Percentiles rank a stretch among this genome's conserved stretches.
Conservation (phyloP, 2,113 vertebrate genomes). For the Aptenodytes patagonicus region DNA sequence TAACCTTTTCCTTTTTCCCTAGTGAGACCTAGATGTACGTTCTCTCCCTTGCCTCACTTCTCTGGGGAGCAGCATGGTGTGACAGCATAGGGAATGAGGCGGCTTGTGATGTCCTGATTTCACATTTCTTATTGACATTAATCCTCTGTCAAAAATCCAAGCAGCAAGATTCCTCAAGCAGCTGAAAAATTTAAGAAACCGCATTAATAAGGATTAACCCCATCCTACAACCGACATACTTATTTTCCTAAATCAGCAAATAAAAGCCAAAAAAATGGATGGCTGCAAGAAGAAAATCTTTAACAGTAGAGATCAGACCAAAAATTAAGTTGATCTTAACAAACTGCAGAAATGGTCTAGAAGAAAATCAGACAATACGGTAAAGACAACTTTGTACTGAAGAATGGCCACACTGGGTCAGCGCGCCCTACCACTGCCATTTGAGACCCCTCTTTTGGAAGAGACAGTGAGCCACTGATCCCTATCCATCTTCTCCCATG, state of each 20-base stretch:
- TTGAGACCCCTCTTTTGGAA: background rate
- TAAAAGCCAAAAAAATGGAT: background rate
- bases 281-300: background rate
- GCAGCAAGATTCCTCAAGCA: conserved; percentile 24
- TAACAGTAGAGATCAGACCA: background rate
- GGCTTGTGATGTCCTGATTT: background rate
- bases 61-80: background rate
- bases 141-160: conserved; percentile 49
- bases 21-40: background rate
- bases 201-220: conserved; percentile 29
- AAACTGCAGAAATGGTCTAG: background rate
- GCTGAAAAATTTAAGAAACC: background rate
- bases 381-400: background rate
- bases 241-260: background rate
- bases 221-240: background rate
- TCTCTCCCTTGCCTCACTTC: background rate
- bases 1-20: background rate
- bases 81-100: background rate
- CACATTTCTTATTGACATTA: conserved; percentile 28
- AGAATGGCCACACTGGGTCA: background rate
- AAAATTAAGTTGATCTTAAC: background rate
- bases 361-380: background rate
- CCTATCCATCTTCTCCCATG: background rate
- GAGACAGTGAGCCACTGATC: background rate
- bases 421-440: background rate